These are phyloP conservation scores for Physella acuta DNA, from an alignment of 1,140 invertebrate genomes.

Conservation along the genomic window DNA sequence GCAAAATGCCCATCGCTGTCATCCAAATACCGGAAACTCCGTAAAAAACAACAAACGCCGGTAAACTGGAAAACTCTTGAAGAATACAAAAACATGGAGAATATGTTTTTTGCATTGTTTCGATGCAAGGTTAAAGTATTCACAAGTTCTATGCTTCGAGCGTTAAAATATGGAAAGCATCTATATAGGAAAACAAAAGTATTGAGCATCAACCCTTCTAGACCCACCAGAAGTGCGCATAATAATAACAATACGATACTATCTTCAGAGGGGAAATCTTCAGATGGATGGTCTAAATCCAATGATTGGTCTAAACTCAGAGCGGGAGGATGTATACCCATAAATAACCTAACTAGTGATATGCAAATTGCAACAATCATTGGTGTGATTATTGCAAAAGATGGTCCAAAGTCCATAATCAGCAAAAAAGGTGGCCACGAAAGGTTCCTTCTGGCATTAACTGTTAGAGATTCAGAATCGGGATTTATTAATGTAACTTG, in stretches of 20 bases:
- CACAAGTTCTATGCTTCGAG: neutral
- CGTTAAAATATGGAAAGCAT: neutral
- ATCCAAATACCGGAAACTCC: conserved; percentile 8
- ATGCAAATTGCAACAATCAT: conserved; percentile 36
- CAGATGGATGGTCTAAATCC: no score
- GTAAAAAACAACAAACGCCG: conserved; percentile 13
- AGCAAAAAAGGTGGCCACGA: conserved; percentile 47
- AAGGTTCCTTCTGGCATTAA: conserved; percentile 46
- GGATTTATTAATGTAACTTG: conserved; percentile 50
- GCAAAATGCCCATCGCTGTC: neutral
- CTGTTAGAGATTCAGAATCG: conserved; percentile 45
- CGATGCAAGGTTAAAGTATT: no score
- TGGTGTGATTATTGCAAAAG: conserved; percentile 46
- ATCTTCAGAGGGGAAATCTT: neutral
- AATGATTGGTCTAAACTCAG: no score
- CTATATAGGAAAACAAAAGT: no score
- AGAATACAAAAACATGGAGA: neutral
- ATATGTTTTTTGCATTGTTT: neutral
- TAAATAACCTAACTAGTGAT: neutral
- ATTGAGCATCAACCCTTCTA: neutral
- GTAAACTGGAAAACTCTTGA: neutral
- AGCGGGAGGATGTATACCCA: neutral
- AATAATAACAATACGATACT: neutral
- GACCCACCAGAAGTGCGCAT: neutral
- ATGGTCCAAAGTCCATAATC: conserved; percentile 37